Base-by-base conservation (phyloP, 2,113 vertebrate species). In the Peromyscus maniculatus region DNA sequence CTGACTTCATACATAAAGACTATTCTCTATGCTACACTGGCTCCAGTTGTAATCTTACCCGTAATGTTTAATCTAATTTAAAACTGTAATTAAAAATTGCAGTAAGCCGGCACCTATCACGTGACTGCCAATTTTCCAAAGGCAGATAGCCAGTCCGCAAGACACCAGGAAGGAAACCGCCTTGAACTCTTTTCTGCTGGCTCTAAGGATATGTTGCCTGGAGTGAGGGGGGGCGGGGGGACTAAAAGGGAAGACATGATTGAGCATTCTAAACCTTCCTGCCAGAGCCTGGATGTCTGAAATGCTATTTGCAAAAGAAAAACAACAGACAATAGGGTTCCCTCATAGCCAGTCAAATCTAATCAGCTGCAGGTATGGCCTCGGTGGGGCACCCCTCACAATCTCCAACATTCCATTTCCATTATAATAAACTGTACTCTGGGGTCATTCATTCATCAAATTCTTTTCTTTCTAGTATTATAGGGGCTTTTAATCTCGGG, bases 81-180 rank as follows among this genome's bases (percentile, higher is more conserved):
- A 97, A 96, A 26, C 39, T 90, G 72, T 95, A 95, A 94, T 97
- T 91, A 96, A 97, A 97, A 94, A 75, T 2, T 64, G 9, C 39
- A 87, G 87, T 59, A 71, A 96, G 46, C 43, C 33, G 94, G 49
- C 43, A 57, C 55, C 84, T 94, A 12, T 39, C 22, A 84, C 49
- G 26, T 57, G 24, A 95, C 71, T 64, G 21, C 21, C 75, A 79
- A 49, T 82, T 87, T 87, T 90, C 69, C 67, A 82, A 95, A 83
- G 66, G 17, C 77, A 82, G 89, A 74, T 19, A 69, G 6, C 33
- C 82, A 88, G 7, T 95, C 89, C 72, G 22, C 86, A 97, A 94
- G 31, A 86, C 10, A 78, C 2, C 16, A 71, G 52, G n/a, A 67
- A 3, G 55, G 91, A 59, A 94, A 33, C 46, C 12, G 55, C 28